These are phyloP conservation scores for Sinohyriopsis cumingii DNA, from an alignment of 2,888 invertebrate genomes.

Conservation along the genomic window DNA sequence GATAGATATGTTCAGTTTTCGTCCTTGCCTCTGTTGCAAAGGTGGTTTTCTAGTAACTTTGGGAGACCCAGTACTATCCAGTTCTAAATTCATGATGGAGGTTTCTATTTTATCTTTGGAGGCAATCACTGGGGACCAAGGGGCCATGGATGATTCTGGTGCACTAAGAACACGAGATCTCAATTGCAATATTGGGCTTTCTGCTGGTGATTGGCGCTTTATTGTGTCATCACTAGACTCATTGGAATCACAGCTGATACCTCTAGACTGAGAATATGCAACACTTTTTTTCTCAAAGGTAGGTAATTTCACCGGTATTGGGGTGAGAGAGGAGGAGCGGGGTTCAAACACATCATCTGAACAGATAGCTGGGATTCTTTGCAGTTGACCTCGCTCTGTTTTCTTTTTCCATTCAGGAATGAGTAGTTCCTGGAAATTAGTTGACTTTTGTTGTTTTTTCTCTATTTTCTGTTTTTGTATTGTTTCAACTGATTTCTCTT, in stretches of 20 bases:
- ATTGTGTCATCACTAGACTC: constrained; percentile 41
- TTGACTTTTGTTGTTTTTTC: constrained; percentile 16
- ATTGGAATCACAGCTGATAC: constrained; percentile 37
- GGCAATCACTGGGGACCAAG: neutral
- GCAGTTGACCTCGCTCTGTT: constrained; percentile 12
- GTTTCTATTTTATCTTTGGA: constrained; percentile 18
- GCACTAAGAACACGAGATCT: constrained; percentile 5
- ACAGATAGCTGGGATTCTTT: constrained; percentile 20
- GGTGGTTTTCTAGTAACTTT: constrained; percentile 33
- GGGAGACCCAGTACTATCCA: constrained; percentile 27
- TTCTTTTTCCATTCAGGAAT: constrained; percentile 53
- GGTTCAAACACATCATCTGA: constrained; percentile 34
- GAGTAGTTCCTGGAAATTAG: constrained; percentile 55
- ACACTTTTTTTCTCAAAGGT: no score
- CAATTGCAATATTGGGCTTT: constrained; percentile 17
- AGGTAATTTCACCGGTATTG: no score
- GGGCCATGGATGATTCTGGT: constrained; percentile 20
- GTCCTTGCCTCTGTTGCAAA: constrained; percentile 26
- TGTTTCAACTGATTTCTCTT: constrained; percentile 2
- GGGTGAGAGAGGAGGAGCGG: no score
- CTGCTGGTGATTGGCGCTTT: constrained; percentile 38
- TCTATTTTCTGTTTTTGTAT: constrained; percentile 6
- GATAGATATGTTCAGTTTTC: constrained; percentile 37
- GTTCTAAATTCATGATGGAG: constrained; percentile 28
- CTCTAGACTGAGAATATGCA: neutral